Percentiles rank a stretch among this genome's conserved stretches.
These are phyloP conservation scores for Stichopus chloronotus DNA, from an alignment of 35 echinoderm and acorn worm species.

Conservation along the genomic window DNA sequence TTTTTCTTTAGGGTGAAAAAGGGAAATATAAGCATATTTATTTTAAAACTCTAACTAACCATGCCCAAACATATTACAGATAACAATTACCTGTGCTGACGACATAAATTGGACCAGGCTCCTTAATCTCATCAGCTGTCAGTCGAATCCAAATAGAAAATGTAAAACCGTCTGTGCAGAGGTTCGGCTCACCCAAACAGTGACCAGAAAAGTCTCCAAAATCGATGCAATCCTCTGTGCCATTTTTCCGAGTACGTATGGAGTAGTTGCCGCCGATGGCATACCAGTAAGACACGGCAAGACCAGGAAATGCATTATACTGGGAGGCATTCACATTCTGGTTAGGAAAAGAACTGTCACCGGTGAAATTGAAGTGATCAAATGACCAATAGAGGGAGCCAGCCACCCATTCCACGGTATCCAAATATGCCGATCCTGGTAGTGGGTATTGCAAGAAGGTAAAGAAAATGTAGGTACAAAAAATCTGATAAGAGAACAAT, in stretches of 20 bases:
- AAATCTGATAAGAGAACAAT: no score
- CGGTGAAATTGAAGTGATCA: slow-evolving; percentile 66
- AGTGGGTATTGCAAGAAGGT: background rate
- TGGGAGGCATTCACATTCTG: slow-evolving; percentile 67
- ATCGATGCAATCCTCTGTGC: slow-evolving; percentile 76
- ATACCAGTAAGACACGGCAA: slow-evolving; percentile 60
- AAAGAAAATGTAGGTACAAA: background rate
- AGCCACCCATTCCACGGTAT: background rate
- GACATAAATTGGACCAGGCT: slow-evolving; percentile 72
- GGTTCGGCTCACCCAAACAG: slow-evolving; percentile 73
- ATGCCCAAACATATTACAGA: no score
- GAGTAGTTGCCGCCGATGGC: slow-evolving; percentile 62
- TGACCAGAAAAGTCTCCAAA: slow-evolving; percentile 84
- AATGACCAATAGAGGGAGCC: slow-evolving; percentile 77
- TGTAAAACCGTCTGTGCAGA: slow-evolving; percentile 71
- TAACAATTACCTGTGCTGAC: slow-evolving; percentile 62
- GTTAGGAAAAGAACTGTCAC: slow-evolving; percentile 66
- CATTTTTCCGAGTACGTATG: slow-evolving; percentile 55
- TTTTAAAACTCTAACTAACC: no score
- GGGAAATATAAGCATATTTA: no score
- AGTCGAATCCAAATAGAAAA: slow-evolving; percentile 78
- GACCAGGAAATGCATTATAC: slow-evolving; percentile 67
- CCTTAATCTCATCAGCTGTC: slow-evolving; percentile 72
- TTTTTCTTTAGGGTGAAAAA: no score
- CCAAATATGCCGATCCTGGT: slow-evolving; percentile 43